A percentile compares a stretch with the other conserved stretches of the same genome.
These are phyloP conservation scores for Abscondita cerata DNA, from an alignment of 2,888 invertebrate species.

Conservation along the genomic window DNA sequence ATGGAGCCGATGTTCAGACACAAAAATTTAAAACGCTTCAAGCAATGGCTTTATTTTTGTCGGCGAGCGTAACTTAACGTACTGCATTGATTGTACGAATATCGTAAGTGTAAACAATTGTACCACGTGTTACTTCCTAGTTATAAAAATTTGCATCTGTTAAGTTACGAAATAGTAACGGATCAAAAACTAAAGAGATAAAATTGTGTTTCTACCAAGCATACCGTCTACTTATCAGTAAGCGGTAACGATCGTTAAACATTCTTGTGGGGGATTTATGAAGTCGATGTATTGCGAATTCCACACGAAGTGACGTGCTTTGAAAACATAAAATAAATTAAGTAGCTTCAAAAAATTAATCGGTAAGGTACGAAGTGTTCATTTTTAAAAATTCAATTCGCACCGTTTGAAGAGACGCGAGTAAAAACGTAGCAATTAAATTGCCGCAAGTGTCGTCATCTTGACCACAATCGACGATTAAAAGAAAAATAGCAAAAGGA, in stretches of 20 bases:
- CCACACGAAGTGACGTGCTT: slow-evolving; percentile 36
- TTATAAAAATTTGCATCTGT: too few species aligned
- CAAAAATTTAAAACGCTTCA: too few species aligned
- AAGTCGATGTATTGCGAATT: slow-evolving; percentile 36
- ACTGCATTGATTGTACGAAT: too few species aligned
- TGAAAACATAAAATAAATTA: slow-evolving; percentile 34
- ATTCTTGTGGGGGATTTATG: slow-evolving; percentile 42
- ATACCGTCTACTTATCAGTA: slow-evolving; percentile 22
- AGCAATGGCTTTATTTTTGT: too few species aligned
- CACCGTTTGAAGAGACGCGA: too few species aligned
- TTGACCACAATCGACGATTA: too few species aligned
- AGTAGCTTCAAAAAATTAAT: slow-evolving; percentile 29
- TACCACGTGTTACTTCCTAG: too few species aligned
- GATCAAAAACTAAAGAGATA: not conserved
- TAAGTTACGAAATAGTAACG: not conserved
- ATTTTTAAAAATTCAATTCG: slow-evolving; percentile 14
- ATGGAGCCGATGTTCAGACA: too few species aligned
- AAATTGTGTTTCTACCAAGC: not conserved
- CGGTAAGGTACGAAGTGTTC: slow-evolving; percentile 10
- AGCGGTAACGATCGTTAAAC: slow-evolving; percentile 37
- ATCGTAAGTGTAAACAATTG: too few species aligned
- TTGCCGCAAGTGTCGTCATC: too few species aligned
- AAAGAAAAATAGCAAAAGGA: not conserved
- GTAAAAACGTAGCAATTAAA: too few species aligned
- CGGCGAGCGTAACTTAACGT: too few species aligned